A percentile compares a stretch with the other conserved stretches of the same genome.
These are phyloP conservation scores for Macquaria australasica DNA, from an alignment of 2,113 vertebrate species.

Conservation along the genomic window DNA sequence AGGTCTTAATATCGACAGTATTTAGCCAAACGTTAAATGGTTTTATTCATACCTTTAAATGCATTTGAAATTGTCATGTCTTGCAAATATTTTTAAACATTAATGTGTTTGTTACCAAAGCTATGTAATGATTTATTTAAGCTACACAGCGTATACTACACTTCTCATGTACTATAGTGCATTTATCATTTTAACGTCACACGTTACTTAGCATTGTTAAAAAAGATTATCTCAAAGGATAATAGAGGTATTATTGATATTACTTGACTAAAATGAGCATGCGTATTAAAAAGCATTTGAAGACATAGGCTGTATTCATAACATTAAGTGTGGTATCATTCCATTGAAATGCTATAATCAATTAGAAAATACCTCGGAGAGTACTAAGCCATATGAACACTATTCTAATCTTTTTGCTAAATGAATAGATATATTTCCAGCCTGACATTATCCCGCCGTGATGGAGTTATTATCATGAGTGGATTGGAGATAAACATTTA, in stretches of 20 bases:
- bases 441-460: conserved; percentile 69
- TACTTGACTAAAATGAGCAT: conserved; percentile 49
- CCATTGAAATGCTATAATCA: conserved; percentile 74
- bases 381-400: conserved; percentile 78
- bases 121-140: neutral
- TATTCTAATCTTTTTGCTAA: conserved; percentile 77
- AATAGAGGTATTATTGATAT: conserved; percentile 58
- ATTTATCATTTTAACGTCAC: conserved; percentile 37
- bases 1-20: neutral
- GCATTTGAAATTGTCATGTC: neutral
- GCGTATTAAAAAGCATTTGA: conserved; percentile 53
- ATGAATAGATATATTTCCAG: conserved; percentile 80
- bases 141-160: neutral
- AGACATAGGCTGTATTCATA: conserved; percentile 71
- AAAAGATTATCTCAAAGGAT: conserved; percentile 50
- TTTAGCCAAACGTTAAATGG: neutral
- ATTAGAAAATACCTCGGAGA: conserved; percentile 74
- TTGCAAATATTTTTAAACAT: conserved; percentile 15
- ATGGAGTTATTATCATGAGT: conserved; percentile 78
- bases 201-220: conserved; percentile 13
- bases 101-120: neutral
- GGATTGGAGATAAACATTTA: conserved; percentile 79
- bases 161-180: neutral
- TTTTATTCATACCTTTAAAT: neutral
- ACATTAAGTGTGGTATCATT: conserved; percentile 77